Base-by-base conservation (phyloP, 2,797 vertebrate species). In the Discoglossus pictus region DNA sequence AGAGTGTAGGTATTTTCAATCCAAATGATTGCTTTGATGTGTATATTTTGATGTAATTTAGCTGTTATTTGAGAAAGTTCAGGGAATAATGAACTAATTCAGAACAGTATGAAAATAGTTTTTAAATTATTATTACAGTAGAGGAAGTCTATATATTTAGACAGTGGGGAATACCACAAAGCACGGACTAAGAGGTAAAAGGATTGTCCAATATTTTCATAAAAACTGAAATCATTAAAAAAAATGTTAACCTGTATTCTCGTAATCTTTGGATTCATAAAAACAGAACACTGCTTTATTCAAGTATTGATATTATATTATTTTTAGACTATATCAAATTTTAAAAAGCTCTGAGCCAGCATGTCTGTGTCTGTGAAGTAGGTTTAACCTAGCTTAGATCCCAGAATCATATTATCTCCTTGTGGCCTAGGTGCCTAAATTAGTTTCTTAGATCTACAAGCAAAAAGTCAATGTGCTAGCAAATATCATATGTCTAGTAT, bases 21-120 rank as follows among this genome's bases (percentile, higher is more conserved):
- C 48, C 65, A 61, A 53, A 68, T 61, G 27, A 36, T 46, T 23
- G 18, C 23, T 68, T 53, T 68, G 25, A 61, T 68, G 65, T 68
- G 47, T 52, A 68, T 68, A 36, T 61, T 68, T 68, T 25, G 48
- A 18, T 61, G 65, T 61, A 9, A 54, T 54, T 38, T 36, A 68
- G 13, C 38, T 18, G 56, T 53, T 68, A 68, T 46, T 53, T 17
- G 18, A 68, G 47, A 68, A 36, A 27, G 20, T 38, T 53, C n/a
- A 35, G 8, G 16, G 59, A 61, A 60, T 40, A 68, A 61, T 25
- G 12, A 24, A 15, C 11, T 38, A 61, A 46, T 68, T 68, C 39
- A 52, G 44, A 50, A 21, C 44, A 11, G 13, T 13, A 38, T 38
- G 31, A 65, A 44, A 55, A 47, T 31, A 31, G 27, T 4, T 31